Base-by-base conservation (phyloP, 2,113 vertebrate genomes). In the Sylvietta virens region DNA sequence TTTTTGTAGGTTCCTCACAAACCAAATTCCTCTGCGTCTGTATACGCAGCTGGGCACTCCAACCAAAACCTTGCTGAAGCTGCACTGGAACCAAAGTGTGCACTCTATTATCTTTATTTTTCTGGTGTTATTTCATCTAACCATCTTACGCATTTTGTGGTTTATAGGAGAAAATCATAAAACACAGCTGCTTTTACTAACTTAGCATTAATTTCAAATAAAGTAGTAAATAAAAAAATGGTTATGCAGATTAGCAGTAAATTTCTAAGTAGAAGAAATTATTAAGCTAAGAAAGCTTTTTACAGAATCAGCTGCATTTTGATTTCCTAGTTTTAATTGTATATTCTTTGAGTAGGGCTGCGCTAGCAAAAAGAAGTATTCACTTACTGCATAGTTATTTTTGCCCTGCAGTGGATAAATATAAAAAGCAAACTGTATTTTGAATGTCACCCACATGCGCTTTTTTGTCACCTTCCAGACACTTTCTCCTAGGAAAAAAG, bases 1-100 rank as follows among this genome's bases (percentile, higher is more conserved):
- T 97, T 98, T 98, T 91, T 95, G 90, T 94, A 97, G 93, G 88
- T 96, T 94, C 60, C 81, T 97, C 90, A 94, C 94, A 98, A 97
- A 97, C 88, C 91, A 95, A 97, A 98, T 98, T 98, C 95, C 96
- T 96, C 71, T 95, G 74, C 0, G 72, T 97, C 95, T 97, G 78
- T 96, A 88, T 88, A 84, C 0, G 89, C 98, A 98, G 97, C 97
- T 98, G 98, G 95, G 76, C 71, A 81, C 94, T 96, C 92, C 88
- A 96, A 97, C 97, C 73, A 92, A 97, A 96, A 95, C 83, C 64
- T 95, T 85, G 86, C 71, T 96, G 94, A 97, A 96, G 92, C 54
- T 48, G 12, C 62, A 78, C 27, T 81, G 82, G 90, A 96, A 95
- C 40, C 20, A 31, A 92, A 94, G 69, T 33, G 50, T 79, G 62